Evolutionary conservation across 2,888 invertebrate genomes (phyloP), one percentile per base, ranked within the genome.

Genomic region (Octodonta nipae): DNA sequence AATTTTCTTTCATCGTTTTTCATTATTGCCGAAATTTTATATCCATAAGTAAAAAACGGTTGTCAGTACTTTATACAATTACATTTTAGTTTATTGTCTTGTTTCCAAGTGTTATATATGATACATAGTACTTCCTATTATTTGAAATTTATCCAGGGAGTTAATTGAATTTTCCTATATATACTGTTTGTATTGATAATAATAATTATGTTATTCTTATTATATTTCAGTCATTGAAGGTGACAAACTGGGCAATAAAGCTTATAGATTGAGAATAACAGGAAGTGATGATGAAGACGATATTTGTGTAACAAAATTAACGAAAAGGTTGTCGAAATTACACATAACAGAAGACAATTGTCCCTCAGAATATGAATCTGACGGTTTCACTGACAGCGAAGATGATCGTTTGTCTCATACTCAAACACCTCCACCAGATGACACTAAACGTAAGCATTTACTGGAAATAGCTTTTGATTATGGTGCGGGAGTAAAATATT

Each of bases 401-500:
- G 75, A 71, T 12, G 70, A 68, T 28, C 42, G 40, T 12, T 59
- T 64, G 24, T 70, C 75, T 4, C 61, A 71, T 33, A 64, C 67
- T 2, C 67, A 69, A 33, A 75, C 80, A 2, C 78, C 81, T 3
- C 54, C 76, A 26, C 77, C 72, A n/a, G 86, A 86, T 49, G 86
- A 87, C 50, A 77, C 78, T 5, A 80, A 80, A 50, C 72, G 82
- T 81, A 65, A 68, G 68, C 13, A n/a, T n/a, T n/a, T n/a, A n/a
- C n/a, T n/a, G n/a, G n/a, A n/a, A n/a, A n/a, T n/a, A n/a, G n/a
- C n/a, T n/a, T n/a, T n/a, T n/a, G n/a, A n/a, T n/a, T n/a, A n/a
- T n/a, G n/a, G n/a, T n/a, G n/a, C n/a, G n/a, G n/a, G n/a, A n/a
- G n/a, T n/a, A n/a, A n/a, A n/a, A n/a, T n/a, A n/a, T n/a, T n/a